These are phyloP conservation scores for Leptopterna dolabrata DNA, from an alignment of 2,888 invertebrate genomes.

Conservation along the genomic window DNA sequence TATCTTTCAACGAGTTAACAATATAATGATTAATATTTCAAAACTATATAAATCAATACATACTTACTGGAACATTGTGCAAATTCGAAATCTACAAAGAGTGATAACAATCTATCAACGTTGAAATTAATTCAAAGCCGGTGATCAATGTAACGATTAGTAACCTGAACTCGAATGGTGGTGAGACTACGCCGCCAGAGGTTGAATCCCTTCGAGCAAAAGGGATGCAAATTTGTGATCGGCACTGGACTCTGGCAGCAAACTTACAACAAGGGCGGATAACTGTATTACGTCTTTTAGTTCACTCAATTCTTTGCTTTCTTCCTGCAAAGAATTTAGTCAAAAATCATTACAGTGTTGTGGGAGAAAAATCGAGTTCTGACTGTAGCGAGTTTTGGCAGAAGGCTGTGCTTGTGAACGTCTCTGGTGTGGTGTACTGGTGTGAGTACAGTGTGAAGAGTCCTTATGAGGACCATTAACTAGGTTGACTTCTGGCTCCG, in stretches of 20 bases:
- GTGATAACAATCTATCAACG: not conserved
- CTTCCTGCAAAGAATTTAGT: slow-evolving; percentile 51
- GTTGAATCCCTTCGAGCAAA: slow-evolving; percentile 52
- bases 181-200: slow-evolving; percentile 18
- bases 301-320: slow-evolving; percentile 35
- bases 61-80: not conserved
- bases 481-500: no score
- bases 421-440: no score
- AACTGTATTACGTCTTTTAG: slow-evolving; percentile 66
- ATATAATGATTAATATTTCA: not conserved
- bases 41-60: not conserved
- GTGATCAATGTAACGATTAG: not conserved
- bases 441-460: no score
- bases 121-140: not conserved
- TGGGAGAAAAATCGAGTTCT: no score
- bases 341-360: not conserved
- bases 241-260: slow-evolving; percentile 66
- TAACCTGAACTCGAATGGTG: not conserved
- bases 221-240: slow-evolving; percentile 48
- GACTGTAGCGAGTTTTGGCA: no score
- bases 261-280: slow-evolving; percentile 67
- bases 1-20: not conserved
- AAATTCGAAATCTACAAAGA: not conserved
- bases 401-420: no score
- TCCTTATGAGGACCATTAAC: no score